Evolutionary conservation across 2,113 vertebrate genomes (phyloP).

Genomic region (Agelaius phoeniceus): DNA sequence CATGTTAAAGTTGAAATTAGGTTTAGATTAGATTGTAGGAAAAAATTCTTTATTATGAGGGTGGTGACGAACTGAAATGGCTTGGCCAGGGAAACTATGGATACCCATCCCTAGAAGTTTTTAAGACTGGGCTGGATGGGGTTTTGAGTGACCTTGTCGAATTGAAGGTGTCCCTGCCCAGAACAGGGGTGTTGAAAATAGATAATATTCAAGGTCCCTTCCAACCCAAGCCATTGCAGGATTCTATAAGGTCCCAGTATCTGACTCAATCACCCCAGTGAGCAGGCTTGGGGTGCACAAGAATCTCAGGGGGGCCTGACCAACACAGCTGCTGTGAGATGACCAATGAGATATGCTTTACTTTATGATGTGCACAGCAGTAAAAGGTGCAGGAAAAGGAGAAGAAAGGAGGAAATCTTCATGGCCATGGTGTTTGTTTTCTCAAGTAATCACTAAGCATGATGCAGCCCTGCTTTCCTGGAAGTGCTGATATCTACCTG

Average conservation of each 20-base stretch:
- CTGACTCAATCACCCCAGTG: neutral
- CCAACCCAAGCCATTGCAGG: rapidly evolving
- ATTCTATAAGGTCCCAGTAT: neutral
- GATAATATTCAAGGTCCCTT: neutral
- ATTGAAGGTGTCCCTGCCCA: neutral
- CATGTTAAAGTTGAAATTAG: neutral
- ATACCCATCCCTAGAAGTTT: neutral
- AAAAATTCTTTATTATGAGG: neutral
- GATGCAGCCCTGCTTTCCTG: neutral
- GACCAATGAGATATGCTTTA: neutral
- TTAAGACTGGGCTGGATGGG: neutral
- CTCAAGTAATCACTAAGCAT: rapidly evolving
- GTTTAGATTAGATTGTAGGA: neutral
- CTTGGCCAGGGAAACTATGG: neutral
- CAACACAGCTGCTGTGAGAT: neutral
- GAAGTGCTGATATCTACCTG: neutral
- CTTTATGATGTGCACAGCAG: neutral
- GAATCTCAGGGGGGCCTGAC: neutral
- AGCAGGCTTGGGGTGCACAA: neutral
- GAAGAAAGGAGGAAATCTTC: neutral
- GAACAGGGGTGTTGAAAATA: neutral
- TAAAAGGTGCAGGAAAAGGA: neutral
- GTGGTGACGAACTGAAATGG: neutral
- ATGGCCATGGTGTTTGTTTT: neutral
- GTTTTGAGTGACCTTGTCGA: neutral